Evolutionary conservation across 2,113 vertebrate species (phyloP).

Genomic region (Felis chaus): DNA sequence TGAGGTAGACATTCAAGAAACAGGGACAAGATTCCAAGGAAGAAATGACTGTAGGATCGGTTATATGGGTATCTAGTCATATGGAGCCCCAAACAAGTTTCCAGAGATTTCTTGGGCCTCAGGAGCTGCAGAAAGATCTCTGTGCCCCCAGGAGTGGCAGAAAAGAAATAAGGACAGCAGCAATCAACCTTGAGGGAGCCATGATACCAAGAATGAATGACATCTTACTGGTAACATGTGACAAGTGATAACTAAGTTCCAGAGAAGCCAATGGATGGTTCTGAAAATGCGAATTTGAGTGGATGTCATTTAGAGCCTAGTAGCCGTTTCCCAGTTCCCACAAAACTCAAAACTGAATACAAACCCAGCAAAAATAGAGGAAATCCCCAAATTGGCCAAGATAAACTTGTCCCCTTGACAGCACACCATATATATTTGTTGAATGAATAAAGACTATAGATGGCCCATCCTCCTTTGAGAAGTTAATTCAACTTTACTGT

Average conservation of each 20-base stretch:
- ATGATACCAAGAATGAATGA: not conserved
- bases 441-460: not conserved
- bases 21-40: not conserved
- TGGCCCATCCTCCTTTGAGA: not conserved
- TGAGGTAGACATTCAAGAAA: not conserved
- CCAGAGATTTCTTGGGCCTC: not conserved
- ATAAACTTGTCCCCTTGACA: not conserved
- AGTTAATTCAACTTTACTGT: not conserved
- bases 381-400: no score
- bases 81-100: not conserved
- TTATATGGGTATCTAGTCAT: not conserved
- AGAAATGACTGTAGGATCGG: not conserved
- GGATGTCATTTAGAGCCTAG: not conserved
- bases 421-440: not conserved
- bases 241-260: not conserved
- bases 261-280: not conserved
- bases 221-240: not conserved
- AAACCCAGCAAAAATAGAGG: not conserved
- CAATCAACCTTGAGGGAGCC: not conserved
- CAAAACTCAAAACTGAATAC: not conserved
- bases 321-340: not conserved
- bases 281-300: not conserved
- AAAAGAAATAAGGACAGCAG: not conserved
- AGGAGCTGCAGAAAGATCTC: not conserved
- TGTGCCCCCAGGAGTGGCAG: not conserved